Conservation (phyloP, 2,888 invertebrate species). For the Venustoraphidia nigricollis region DNA sequence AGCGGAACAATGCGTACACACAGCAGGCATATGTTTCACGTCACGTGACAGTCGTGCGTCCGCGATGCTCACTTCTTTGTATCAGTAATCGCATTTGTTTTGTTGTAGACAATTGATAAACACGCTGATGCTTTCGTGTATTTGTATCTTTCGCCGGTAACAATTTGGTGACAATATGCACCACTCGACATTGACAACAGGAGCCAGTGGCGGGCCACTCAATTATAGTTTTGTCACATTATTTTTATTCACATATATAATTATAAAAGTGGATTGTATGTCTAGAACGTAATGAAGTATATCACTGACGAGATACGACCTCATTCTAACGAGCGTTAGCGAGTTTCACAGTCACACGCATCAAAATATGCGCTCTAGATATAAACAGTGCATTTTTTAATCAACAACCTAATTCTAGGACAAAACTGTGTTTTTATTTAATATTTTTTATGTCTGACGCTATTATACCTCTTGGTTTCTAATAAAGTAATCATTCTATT, state of each 20-base stretch:
- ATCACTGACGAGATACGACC: too few relatives aligned
- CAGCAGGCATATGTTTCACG: neutral
- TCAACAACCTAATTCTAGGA: too few relatives aligned
- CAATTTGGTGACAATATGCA: neutral
- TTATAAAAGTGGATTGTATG: too few relatives aligned
- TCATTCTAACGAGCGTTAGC: too few relatives aligned
- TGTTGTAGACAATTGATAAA: slow-evolving; percentile 27
- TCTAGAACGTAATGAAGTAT: too few relatives aligned
- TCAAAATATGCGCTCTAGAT: too few relatives aligned
- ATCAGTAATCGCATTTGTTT: slow-evolving; percentile 25
- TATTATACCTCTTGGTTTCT: too few relatives aligned
- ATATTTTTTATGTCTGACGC: too few relatives aligned
- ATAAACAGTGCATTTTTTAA: too few relatives aligned
- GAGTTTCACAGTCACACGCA: too few relatives aligned
- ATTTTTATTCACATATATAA: neutral
- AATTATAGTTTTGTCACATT: neutral
- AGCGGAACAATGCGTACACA: neutral
- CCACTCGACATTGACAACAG: neutral
- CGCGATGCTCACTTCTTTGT: slow-evolving; percentile 27
- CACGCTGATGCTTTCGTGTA: slow-evolving; percentile 11
- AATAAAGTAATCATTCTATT: too few relatives aligned
- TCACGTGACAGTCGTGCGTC: slow-evolving; percentile 10
- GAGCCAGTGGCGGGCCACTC: neutral
- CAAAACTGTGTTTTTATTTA: too few relatives aligned
- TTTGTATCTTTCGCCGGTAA: neutral